Conservation (phyloP, 2,113 vertebrate genomes). For the Cyprinodon variegatus region DNA sequence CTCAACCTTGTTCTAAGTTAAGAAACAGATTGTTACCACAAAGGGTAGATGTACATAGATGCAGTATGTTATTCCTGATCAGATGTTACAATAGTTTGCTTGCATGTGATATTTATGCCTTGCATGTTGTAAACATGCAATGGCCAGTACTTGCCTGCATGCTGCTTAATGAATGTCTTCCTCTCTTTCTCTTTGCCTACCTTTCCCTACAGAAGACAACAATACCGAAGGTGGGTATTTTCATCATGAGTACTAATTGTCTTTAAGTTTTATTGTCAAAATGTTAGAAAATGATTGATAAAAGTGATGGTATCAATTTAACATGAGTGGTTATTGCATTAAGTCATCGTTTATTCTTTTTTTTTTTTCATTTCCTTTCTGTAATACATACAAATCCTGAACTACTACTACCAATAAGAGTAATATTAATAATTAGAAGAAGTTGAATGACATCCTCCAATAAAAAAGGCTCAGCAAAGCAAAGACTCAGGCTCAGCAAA, state of each 20-base stretch:
- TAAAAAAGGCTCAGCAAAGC: neutral
- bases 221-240: slow-evolving; percentile 95
- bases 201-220: slow-evolving; percentile 98
- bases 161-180: slow-evolving; percentile 99
- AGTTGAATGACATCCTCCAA: neutral
- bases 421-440: neutral
- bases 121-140: slow-evolving; percentile 97
- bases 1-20: neutral
- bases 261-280: slow-evolving; percentile 1
- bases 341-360: neutral
- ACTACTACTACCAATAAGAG: too few relatives aligned
- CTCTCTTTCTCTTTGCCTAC: slow-evolving; percentile 97
- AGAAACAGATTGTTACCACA: neutral
- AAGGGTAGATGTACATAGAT: neutral
- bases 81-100: slow-evolving; percentile 83
- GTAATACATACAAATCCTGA: neutral
- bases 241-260: slow-evolving; percentile 12
- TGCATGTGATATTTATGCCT: slow-evolving; percentile 98
- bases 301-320: slow-evolving; percentile 13
- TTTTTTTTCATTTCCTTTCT: neutral
- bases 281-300: slow-evolving; percentile 27
- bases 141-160: slow-evolving; percentile 96
- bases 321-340: slow-evolving; percentile 59
- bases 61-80: slow-evolving; percentile 64
- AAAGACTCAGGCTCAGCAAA: too few relatives aligned